Evolutionary conservation across 2,888 invertebrate species (phyloP), one percentile per base, ranked within the genome.

Genomic region (Cyclophora albipunctata): DNA sequence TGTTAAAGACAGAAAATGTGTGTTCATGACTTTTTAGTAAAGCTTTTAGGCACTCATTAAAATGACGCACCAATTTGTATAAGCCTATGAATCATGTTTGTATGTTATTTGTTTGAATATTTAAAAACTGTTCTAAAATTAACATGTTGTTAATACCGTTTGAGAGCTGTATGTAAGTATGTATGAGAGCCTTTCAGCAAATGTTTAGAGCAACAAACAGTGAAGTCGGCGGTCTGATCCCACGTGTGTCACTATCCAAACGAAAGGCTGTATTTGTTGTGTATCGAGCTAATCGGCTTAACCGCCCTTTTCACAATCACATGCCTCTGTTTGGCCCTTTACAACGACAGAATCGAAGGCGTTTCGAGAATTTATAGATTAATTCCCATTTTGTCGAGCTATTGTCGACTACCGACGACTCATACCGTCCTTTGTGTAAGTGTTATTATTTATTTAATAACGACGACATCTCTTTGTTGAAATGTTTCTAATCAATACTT

Each of bases 361-460:
- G 82, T 84, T 84, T 81, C 70, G 75, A 75, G 79, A 83, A 85
- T 83, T 79, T 81, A 84, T 86, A 75, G 82, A 86, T 84, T 81
- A 86, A 83, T 85, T 84, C 83, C 72, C 78, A 82, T 82, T 86
- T 82, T 87, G 84, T 87, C 82, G 78, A 78, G 56, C 78, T 64
- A 83, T 87, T 88, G 85, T 85, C 55, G 72, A 65, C 81, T 81
- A 79, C 83, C 79, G 76, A 73, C 78, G 77, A 71, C 71, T 75
- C 64, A 45, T 46, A 52, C 59, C 64, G 58, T 52, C 65, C 69
- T 73, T 84, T 84, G 83, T 85, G 64, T 55, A 51, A 58, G 52
- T 77, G 78, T 80, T 80, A 78, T 83, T 87, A 84, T 86, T 87
- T 85, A 84, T 87, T 84, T 86, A 82, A 84, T 84, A 84, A 84